A percentile compares a stretch with the other conserved stretches of the same genome.
phyloP scores from a whole-genome alignment of 2,888 invertebrate genomes.

The Drosophila subsilvestris region DNA sequence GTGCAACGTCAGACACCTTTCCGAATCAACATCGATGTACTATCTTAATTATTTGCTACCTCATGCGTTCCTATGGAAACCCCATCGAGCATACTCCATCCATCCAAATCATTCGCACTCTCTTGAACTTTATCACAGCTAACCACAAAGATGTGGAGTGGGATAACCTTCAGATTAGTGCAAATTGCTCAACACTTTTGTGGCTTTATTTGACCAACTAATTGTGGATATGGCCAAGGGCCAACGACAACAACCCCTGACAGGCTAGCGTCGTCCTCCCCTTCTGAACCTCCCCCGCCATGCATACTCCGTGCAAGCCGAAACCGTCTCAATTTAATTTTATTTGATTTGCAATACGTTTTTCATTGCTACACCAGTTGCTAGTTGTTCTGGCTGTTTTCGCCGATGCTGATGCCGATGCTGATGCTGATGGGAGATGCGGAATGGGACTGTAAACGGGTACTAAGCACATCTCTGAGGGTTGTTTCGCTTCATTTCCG shows the following conservation, averaged over 20 bases:
- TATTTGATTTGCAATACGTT: conserved; percentile 80
- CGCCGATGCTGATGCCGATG: background rate
- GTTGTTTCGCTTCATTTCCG: conserved; percentile 74
- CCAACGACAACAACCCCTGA: conserved; percentile 33
- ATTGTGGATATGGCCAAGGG: conserved; percentile 61
- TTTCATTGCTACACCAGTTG: conserved; percentile 71
- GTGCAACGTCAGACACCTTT: conserved; percentile 1
- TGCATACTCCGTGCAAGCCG: conserved; percentile 1
- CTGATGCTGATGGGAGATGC: conserved; percentile 7
- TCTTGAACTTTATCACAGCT: background rate
- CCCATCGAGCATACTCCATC: background rate
- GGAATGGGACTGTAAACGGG: conserved; percentile 49
- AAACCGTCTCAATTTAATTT: conserved; percentile 73
- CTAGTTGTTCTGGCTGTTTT: conserved; percentile 21
- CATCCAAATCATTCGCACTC: background rate
- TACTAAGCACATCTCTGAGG: conserved; percentile 57
- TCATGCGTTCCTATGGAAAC: conserved; percentile 9
- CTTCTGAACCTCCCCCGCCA: conserved; percentile 22
- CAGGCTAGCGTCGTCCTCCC: conserved; percentile 6
- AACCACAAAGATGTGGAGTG: conserved; percentile 28
- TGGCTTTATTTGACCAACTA: conserved; percentile 78
- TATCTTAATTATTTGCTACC: background rate
- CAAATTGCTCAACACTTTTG: conserved; percentile 78
- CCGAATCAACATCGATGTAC: conserved; percentile 24
- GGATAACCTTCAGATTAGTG: conserved; percentile 60